phyloP scores from a whole-genome alignment of 2,113 vertebrate species.

The Oxyura jamaicensis region DNA sequence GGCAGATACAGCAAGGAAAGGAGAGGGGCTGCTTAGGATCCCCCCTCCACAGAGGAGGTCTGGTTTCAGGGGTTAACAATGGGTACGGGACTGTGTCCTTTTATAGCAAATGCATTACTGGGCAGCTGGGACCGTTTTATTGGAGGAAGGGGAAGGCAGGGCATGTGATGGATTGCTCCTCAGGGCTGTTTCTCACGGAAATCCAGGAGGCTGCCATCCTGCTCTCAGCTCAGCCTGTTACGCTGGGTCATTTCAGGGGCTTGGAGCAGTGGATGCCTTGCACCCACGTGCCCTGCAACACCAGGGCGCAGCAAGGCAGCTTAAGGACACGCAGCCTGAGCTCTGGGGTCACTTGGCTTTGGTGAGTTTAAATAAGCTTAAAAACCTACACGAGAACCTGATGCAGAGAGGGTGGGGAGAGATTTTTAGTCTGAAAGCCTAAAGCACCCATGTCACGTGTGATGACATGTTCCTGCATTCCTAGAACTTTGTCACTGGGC shows the following conservation, averaged over 20 bases:
- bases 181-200: background rate
- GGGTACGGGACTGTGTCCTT: background rate
- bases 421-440: background rate
- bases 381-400: background rate
- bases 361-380: background rate
- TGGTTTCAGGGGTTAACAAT: background rate
- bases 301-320: background rate
- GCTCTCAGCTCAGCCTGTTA: background rate
- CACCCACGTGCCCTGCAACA: background rate
- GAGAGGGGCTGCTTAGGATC: background rate
- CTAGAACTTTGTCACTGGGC: background rate
- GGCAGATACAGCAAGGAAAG: background rate
- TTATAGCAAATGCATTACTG: background rate
- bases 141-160: background rate
- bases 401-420: background rate
- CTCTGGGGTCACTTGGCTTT: background rate
- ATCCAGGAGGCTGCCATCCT: background rate
- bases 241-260: background rate
- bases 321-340: background rate
- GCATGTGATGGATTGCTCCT: background rate
- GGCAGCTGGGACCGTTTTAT: background rate
- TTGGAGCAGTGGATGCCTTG: background rate
- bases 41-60: fast-evolving
- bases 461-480: background rate
- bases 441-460: background rate